phyloP scores from a whole-genome alignment of 2,113 vertebrate species.

The Calonectris borealis region DNA sequence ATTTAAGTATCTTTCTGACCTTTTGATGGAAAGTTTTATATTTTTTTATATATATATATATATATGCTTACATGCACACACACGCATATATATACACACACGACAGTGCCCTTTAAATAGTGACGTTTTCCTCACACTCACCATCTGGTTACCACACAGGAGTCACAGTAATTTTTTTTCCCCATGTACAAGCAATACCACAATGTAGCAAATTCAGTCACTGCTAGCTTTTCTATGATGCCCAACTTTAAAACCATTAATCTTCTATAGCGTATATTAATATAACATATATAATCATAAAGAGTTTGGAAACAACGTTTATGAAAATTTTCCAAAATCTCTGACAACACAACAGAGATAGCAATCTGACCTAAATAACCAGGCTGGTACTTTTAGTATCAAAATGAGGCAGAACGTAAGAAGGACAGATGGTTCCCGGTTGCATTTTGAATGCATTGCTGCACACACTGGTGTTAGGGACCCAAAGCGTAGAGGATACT shows the following conservation, averaged over 20 bases:
- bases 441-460: neutral
- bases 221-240: neutral
- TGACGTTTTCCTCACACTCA: neutral
- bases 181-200: neutral
- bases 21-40: neutral
- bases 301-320: neutral
- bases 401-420: neutral
- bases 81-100: accelerated
- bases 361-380: neutral
- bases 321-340: neutral
- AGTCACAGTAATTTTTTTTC: neutral
- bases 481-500: neutral
- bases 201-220: neutral
- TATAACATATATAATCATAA: neutral
- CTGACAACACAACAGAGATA: neutral
- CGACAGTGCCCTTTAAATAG: neutral
- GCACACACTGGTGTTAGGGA: neutral
- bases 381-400: neutral
- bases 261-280: neutral
- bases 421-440: neutral
- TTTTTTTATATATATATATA: no score
- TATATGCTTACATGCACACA: neutral
- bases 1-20: neutral
- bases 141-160: neutral
- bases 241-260: neutral